Base-by-base conservation (phyloP, 1,140 invertebrate genomes). In the Zaprionus camerounensis region DNA sequence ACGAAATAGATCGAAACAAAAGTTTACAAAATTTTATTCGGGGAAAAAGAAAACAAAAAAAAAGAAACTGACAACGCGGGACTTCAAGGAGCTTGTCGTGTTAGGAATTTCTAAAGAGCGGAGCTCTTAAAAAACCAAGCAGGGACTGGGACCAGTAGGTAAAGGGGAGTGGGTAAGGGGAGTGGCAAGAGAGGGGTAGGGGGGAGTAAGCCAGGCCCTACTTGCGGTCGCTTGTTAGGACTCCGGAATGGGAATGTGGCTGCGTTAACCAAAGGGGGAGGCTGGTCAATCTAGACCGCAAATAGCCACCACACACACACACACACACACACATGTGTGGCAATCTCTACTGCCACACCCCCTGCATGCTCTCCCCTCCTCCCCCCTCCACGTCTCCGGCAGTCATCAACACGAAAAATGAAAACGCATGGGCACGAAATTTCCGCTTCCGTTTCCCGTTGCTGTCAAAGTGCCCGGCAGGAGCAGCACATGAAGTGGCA, bases 391-490 rank as follows among this genome's bases (percentile, higher is more conserved):
- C 36, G 64, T 71, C 77, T 69, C 67, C 81, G 79, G 64, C 69
- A 76, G 70, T 82, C 77, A 74, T 75, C 78, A 82, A 76, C 80
- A 66, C 84, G 71, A 82, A 87, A 86, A 87, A 87, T 90, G 81
- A 90, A 85, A 90, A 90, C 76, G 86, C 86, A 90, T 90, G 85
- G 81, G 85, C 86, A 90, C 82, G 83, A 90, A 90, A 88, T 90
- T 90, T 90, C 85, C 85, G 85, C 53, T 90, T 90, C 85, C 85
- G 85, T 61, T 88, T 88, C 79, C 85, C 81, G 57, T 83, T 78
- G 78, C 85, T 88, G 81, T 88, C 85, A 87, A 81, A 84, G 74
- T 83, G 84, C 65, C 58, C 68, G 51, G 56, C 22, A 63, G 55
- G 22, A 51, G 61, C 34, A 69, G 53, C 46, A 44, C 31, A 34